These are phyloP conservation scores for Allygus modestus DNA, from an alignment of 2,888 invertebrate species.

Conservation along the genomic window DNA sequence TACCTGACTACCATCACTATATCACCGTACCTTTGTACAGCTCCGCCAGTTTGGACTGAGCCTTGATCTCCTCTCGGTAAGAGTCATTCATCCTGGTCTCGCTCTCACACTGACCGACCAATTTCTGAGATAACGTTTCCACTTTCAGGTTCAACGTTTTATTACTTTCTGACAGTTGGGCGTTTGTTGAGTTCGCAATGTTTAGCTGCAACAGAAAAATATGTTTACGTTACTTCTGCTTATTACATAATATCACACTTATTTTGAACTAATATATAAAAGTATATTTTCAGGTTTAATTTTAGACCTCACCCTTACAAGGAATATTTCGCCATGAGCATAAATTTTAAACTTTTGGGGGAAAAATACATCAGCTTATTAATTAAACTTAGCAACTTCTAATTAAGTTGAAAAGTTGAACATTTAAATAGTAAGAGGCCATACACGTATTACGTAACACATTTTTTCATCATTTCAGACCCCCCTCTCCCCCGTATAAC, in stretches of 20 bases:
- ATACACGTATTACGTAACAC: too few species aligned
- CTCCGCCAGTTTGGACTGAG: conserved; percentile 90
- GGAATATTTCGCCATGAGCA: too few species aligned
- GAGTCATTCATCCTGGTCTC: conserved; percentile 83
- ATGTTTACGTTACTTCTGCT: neutral
- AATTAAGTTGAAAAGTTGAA: too few species aligned
- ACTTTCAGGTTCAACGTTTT: conserved; percentile 82
- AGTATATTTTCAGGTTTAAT: neutral
- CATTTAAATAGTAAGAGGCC: too few species aligned
- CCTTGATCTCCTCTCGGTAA: conserved; percentile 88
- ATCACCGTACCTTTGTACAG: conserved; percentile 82
- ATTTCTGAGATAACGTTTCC: conserved; percentile 83
- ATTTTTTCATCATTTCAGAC: too few species aligned
- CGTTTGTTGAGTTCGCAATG: conserved; percentile 83
- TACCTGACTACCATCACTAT: too few species aligned
- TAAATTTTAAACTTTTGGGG: too few species aligned
- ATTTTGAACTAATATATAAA: too few species aligned
- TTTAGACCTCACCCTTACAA: too few species aligned
- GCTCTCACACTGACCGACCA: conserved; percentile 85
- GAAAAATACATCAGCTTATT: too few species aligned
- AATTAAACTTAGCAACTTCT: too few species aligned
- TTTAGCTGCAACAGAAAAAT: conserved; percentile 75
- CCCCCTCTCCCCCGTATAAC: too few species aligned
- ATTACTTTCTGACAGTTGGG: conserved; percentile 83
- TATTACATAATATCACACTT: conserved; percentile 1